phyloP scores from a whole-genome alignment of 1,140 invertebrate species.

The Neoseiulus cucumeris region DNA sequence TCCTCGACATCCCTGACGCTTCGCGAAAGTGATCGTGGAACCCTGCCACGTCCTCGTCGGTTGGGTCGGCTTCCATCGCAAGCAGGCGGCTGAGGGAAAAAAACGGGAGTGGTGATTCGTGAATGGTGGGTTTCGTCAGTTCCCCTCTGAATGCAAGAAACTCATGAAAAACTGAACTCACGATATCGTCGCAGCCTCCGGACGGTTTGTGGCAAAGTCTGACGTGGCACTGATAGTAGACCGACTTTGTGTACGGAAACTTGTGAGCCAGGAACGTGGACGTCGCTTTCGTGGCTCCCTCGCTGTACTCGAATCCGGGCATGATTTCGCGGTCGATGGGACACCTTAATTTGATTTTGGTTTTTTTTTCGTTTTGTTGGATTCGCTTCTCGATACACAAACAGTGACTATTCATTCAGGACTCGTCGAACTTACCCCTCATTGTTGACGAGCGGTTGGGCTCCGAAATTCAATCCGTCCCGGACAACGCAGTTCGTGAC shows the following conservation, averaged over 20 bases:
- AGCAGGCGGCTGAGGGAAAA: background rate
- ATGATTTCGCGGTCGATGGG: constrained; percentile 72
- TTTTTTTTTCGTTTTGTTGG: background rate
- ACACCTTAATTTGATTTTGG: constrained; percentile 37
- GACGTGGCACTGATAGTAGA: constrained; percentile 80
- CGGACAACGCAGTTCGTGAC: constrained; percentile 68
- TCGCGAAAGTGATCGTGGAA: background rate
- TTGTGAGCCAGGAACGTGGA: constrained; percentile 79
- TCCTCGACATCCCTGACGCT: constrained; percentile 4
- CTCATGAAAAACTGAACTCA: constrained; percentile 27
- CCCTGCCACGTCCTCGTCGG: background rate
- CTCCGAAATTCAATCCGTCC: constrained; percentile 70
- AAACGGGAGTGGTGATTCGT: background rate
- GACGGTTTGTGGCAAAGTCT: constrained; percentile 47
- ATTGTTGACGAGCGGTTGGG: constrained; percentile 58
- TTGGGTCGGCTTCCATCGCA: background rate
- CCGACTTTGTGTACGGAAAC: constrained; percentile 73
- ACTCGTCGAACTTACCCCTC: constrained; percentile 40
- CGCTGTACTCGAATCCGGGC: constrained; percentile 59
- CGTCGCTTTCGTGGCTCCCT: constrained; percentile 46
- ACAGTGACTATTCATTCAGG: background rate
- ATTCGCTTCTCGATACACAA: background rate
- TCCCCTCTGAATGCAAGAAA: background rate
- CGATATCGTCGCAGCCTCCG: constrained; percentile 39
- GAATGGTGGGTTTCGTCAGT: background rate